Percentiles rank a stretch among this genome's conserved stretches.
phyloP scores from a whole-genome alignment of 2,113 vertebrate species.

The Rhinolophus ferrumequinum region DNA sequence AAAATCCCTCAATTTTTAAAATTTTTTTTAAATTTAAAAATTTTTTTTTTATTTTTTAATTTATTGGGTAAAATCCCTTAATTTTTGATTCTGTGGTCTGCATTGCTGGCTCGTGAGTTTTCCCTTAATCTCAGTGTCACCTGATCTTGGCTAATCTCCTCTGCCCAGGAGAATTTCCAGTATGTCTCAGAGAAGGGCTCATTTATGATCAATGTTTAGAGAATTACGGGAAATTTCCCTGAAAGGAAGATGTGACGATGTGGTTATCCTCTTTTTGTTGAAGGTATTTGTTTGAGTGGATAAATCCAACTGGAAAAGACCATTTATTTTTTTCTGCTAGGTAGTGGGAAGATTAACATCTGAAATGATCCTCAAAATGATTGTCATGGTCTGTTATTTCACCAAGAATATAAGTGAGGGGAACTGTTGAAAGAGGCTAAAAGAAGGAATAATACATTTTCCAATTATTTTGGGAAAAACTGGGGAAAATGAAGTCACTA shows the following conservation, averaged over 20 bases:
- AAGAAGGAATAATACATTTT: not conserved
- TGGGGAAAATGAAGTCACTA: not conserved
- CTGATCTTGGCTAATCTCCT: not conserved
- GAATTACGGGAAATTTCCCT: not conserved
- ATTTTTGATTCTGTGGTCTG: not conserved
- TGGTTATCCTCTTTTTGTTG: not conserved
- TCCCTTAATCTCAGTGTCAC: not conserved
- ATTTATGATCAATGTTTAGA: slow-evolving; percentile 26
- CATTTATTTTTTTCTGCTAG: not conserved
- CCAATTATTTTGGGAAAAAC: not conserved
- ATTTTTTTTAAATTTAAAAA: no score
- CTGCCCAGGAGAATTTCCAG: not conserved
- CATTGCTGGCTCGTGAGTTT: not conserved
- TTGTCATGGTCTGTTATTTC: slow-evolving; percentile 13
- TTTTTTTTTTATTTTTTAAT: no score
- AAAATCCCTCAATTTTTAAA: not conserved
- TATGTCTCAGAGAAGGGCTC: not conserved
- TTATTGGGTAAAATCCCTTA: not conserved
- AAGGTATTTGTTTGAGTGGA: not conserved
- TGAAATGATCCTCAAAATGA: not conserved
- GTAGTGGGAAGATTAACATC: not conserved
- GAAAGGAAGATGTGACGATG: not conserved
- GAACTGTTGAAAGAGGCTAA: not conserved
- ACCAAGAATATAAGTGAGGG: not conserved
- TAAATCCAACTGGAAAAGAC: not conserved